Base-by-base conservation (phyloP, 2,888 invertebrate genomes). In the Eupithecia dodoneata region DNA sequence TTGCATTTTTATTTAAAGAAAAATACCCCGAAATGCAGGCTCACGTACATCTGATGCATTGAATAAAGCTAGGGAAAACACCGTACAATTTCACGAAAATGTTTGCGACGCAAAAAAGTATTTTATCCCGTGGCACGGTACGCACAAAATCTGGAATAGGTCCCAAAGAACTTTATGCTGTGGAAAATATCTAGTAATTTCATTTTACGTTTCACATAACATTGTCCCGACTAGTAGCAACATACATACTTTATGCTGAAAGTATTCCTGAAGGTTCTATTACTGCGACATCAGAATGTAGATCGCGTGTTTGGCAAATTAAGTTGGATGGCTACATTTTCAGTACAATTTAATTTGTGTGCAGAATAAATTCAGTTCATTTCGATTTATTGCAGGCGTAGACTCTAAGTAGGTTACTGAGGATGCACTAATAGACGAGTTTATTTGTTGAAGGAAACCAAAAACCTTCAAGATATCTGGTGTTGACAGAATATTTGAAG, bases 161-260 rank as follows among this genome's bases (percentile, higher is more conserved):
- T 79, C 82, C 78, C 82, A 81, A 86, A 84, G 83, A 88, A 87
- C 87, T 81, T 80, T 82, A 83, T 75, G 82, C 83, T 81, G 84
- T 83, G 83, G 79, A 84, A 86, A 85, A 81, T 85, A 86, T 86
- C 84, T 83, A 83, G 86, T 87, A 86, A 89, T 89, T 86, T 87
- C 80, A 86, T 88, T 88, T 87, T 83, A 87, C 85, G 84, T 87
- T 84, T 83, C 83, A 85, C 82, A 80, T 84, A 81, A 84, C 85
- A 82, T 83, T 82, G 81, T 83, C 78, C 78, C 77, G 79, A 81
- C 81, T 76, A 82, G 81, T 82, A 79, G 81, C 81, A 81, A 84
- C 84, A 86, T 75, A 86, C 85, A 86, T 75, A 86, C 85, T 85
- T 84, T 87, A 82, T 85, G 81, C 83, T 81, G 76, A 80, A 83